Evolutionary conservation across 2,888 invertebrate genomes (phyloP), one percentile per base, ranked within the genome.

Genomic region (Sepiola atlantica): DNA sequence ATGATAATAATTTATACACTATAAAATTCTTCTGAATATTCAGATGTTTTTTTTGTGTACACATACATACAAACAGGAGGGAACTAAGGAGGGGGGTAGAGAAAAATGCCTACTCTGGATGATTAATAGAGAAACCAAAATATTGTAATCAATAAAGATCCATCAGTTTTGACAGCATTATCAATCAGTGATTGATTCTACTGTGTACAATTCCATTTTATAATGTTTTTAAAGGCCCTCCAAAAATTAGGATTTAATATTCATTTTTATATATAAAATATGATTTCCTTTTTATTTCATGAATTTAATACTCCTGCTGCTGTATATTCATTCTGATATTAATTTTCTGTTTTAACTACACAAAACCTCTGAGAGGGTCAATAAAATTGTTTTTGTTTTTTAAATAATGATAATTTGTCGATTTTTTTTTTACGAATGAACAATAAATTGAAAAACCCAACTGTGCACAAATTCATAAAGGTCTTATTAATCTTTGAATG

Each of bases 1-100:
- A 77, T 77, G 21, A 61, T 61, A 77, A 28, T 61, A 10, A 12
- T 12, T n/a, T 77, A 77, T 77, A 77, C 77, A 77, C 77, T n/a
- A 28, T 77, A 77, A 77, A n/a, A 77, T 77, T 77, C n/a, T 77
- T 77, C n/a, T 77, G 77, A 77, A 77, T n/a, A n/a, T 77, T 77
- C 77, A 77, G 28, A 77, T 77, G 28, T n/a, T 77, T 77, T 77
- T 77, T 77, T 77, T 77, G 77, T 77, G 77, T n/a, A 28, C 28
- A 77, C 28, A 77, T 28, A 77, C n/a, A n/a, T 28, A 77, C n/a
- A 77, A n/a, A n/a, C 12, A n/a, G n/a, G n/a, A n/a, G n/a, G n/a
- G 12, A 14, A 77, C 28, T 12, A n/a, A n/a, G 18, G 57, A 1
- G 57, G 57, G 57, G 57, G 0, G 20, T 16, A 0, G 20, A 16